Base-by-base conservation (phyloP, 2,888 invertebrate genomes). In the Drosophila pullipes region DNA sequence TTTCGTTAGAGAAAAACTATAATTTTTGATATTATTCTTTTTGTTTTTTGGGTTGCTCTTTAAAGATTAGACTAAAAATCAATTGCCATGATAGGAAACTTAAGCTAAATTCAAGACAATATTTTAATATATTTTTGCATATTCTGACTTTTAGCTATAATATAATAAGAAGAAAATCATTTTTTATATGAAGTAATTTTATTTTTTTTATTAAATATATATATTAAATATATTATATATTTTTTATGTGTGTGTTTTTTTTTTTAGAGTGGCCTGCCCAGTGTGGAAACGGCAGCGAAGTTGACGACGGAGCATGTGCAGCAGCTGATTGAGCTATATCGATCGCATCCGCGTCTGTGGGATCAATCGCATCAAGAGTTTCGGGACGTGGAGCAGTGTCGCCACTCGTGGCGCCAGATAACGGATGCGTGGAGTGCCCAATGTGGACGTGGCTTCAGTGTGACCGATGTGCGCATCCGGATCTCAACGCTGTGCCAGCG, bases 401-500 rank as follows among this genome's bases (percentile, higher is more conserved):
- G 90, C 3, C 69, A 82, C 3, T 90, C 92, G 6, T 91, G 91
- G 91, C 76, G 82, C 0, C 70, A 77, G 9, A 87, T 91, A 3
- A 89, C 91, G 4, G 54, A 76, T 0, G 64, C 74, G 1, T 92
- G 90, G 89, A 90, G 85, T 28, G 72, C 69, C 2, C 77, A 81
- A 18, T 91, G 89, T 7, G 74, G 85, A 0, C 82, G 88, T 0
- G 64, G 60, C 4, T 91, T 91, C 31, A 85, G 57, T 25, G 83
- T 82, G 6, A 85, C 91, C 0, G 92, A 91, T 18, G 84, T 92
- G 0, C 77, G 92, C 3, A 90, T 91, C 31, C 69, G 91, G 2
- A 81, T 91, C 4, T 89, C 91, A 16, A 91, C 86, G 7, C 71
- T 91, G 0, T 92, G 92, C 39, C 92, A 92, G 64, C 82, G 91